Evolutionary conservation across 2,888 invertebrate genomes (phyloP).

Genomic region (Formica aserva): DNA sequence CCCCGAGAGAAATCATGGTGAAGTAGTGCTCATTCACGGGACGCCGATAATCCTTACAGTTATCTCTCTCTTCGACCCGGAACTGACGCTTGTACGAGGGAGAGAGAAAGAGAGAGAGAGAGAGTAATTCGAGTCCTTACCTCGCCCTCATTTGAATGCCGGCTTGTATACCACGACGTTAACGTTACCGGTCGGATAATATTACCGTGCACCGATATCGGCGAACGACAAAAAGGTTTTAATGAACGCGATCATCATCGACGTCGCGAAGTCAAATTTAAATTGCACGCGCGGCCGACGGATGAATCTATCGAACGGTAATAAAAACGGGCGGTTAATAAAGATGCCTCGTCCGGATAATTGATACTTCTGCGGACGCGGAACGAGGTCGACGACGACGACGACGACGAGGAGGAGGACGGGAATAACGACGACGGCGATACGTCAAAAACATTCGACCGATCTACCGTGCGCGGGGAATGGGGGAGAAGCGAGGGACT

Average conservation of each 20-base stretch:
- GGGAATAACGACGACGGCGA: neutral
- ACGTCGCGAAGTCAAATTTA: neutral
- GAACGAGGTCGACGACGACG: conserved; percentile 4
- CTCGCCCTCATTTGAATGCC: neutral
- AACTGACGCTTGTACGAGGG: neutral
- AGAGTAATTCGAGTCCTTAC: neutral
- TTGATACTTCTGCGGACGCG: conserved; percentile 31
- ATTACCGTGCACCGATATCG: neutral
- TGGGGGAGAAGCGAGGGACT: conserved; percentile 7
- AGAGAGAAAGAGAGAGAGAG: neutral
- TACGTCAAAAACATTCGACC: conserved; percentile 37
- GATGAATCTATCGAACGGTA: conserved; percentile 30
- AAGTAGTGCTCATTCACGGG: conserved; percentile 37
- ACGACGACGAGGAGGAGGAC: neutral
- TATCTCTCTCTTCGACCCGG: neutral
- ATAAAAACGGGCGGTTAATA: conserved; percentile 31
- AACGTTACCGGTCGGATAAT: neutral
- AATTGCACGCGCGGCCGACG: conserved; percentile 7
- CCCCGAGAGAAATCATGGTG: conserved; percentile 55
- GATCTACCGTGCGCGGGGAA: neutral
- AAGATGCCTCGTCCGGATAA: conserved; percentile 19
- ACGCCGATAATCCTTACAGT: conserved; percentile 31
- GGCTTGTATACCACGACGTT: neutral
- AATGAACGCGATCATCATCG: neutral
- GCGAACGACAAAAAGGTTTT: neutral